Base-by-base conservation (phyloP, 2,797 vertebrate species). In the Chiloscyllium punctatum region DNA sequence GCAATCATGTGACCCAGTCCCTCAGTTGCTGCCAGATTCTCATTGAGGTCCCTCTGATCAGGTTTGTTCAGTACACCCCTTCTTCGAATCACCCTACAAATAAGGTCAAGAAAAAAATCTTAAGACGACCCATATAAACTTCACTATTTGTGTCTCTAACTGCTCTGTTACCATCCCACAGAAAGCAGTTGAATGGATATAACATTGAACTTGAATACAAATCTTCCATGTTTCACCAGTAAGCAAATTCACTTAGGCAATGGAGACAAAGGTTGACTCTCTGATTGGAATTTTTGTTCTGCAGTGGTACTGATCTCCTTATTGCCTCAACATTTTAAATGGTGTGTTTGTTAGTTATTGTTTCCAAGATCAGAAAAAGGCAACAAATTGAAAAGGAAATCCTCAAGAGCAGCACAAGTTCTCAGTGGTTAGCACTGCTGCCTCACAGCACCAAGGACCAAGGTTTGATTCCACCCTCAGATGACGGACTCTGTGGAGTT, bases 1-100 rank as follows among this genome's bases (percentile, higher is more conserved):
- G 96, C 97, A 96, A 98, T 98, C 98, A 98, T 98, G 96, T 98
- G 98, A 95, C 98, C 98, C 4, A 98, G 97, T 53, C 98, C 98
- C 95, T 98, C 97, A 0, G 98, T 98, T 0, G 98, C 98, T 0
- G 98, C 98, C 98, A 98, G 98, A 97, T 98, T 98, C 95, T 98
- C 98, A 42, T 95, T 98, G 88, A 98, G 97, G 97, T 98, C 98
- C 96, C 98, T 98, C 96, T 98, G 98, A 95, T 98, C 98, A 0
- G 98, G 98, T 95, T 98, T 98, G n/a, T 97, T 97, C 96, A 97
- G 77, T 0, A 97, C 96, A 42, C 97, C 97, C 72, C 97, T 96
- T 96, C 97, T 98, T 74, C 96, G 98, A 1, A 98, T 97, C 94
- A 97, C 97, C 96, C 98, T 98, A 96, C 0, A 11, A 88, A 51